Conservation (phyloP, 2,113 vertebrate species). For the Excalfactoria chinensis region DNA sequence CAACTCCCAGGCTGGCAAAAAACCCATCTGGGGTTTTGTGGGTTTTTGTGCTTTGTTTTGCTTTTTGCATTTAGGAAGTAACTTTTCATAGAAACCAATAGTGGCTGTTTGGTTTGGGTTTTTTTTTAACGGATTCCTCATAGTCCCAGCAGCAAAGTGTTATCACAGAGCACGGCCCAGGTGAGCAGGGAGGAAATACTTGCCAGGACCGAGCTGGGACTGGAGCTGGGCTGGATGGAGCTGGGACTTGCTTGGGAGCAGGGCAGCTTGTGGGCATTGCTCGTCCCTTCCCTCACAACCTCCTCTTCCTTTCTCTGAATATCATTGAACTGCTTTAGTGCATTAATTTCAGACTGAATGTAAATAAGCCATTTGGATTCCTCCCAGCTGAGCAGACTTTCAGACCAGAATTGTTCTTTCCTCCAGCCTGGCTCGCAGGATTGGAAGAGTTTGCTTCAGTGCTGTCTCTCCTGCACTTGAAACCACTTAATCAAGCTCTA, state of each 20-base stretch:
- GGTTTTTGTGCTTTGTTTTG: slow-evolving; percentile 45
- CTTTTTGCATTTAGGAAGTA: slow-evolving; percentile 36
- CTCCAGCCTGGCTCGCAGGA: background rate
- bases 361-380: background rate
- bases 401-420: background rate
- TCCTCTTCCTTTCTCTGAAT: background rate
- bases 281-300: background rate
- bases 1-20: slow-evolving; percentile 24
- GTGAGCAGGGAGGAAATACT: background rate
- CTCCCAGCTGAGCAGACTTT: slow-evolving; percentile 2
- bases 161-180: slow-evolving; percentile 13
- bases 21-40: slow-evolving; percentile 46
- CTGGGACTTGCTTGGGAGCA: background rate
- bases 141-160: background rate
- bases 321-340: background rate
- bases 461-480: background rate
- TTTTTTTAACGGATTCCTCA: background rate
- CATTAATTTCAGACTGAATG: slow-evolving; percentile 28
- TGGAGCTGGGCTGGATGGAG: background rate
- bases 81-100: slow-evolving; percentile 20
- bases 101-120: no score
- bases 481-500: background rate
- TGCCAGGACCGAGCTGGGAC: background rate
- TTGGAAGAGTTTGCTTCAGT: slow-evolving; percentile 4
- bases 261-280: background rate